Base-by-base conservation (phyloP, 2,888 invertebrate genomes). In the Trichogramma dendrolimi region DNA sequence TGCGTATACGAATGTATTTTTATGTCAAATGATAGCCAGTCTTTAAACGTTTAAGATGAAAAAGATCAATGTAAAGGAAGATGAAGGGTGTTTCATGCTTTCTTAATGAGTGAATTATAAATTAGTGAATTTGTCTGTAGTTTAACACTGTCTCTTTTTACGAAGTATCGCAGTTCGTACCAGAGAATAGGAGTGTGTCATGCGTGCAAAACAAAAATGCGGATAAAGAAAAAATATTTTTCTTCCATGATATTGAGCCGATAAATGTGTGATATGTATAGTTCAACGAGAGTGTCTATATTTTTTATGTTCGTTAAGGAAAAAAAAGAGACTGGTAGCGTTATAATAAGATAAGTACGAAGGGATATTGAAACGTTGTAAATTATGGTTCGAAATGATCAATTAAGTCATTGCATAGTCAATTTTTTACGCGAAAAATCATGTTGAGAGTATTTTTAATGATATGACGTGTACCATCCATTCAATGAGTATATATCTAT, bases 251-350 rank as follows among this genome's bases (percentile, higher is more conserved):
- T 53, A 66, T 56, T 57, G 57, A 63, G 58, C 62, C 60, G 61
- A 67, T 65, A 65, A 70, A 68, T 67, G 73, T 72, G 73, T 75
- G 73, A 76, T 74, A 75, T 72, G 68, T 72, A 72, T 62, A 73
- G 70, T 66, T 69, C 71, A 67, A 68, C 67, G 66, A 68, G 72
- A 68, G 68, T 69, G 71, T 73, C 70, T 75, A 76, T 27, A 27
- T 75, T 75, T 75, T 71, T 75, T 73, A 74, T 72, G 72, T 72
- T 73, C 67, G 64, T 67, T 55, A 51, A 39, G 10, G 52, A 42
- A 52, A 61, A 59, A 58, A 64, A 71, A 68, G 68, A 71, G 70
- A 72, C 68, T 70, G 71, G 68, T 61, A 68, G 65, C 67, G 67
- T 69, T 68, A 69, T 67, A 69, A 67, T 63, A 65, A 63, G 62